phyloP scores from a whole-genome alignment of 2,797 vertebrate genomes.

The Alouatta caraya region DNA sequence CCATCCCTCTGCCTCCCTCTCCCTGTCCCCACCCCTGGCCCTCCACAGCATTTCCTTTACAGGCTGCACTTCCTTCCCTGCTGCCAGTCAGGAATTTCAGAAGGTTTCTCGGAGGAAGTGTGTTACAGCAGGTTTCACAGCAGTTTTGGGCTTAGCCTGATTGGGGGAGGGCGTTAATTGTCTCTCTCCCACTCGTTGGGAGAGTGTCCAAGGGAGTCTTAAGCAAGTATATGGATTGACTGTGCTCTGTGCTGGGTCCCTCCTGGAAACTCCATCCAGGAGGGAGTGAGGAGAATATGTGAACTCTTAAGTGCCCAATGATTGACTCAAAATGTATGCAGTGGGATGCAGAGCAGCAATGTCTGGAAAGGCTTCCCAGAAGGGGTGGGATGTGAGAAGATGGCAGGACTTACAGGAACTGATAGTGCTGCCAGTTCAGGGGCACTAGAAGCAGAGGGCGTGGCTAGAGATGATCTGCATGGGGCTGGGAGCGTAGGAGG shows the following conservation, averaged over 20 bases:
- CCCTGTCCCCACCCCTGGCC: background rate
- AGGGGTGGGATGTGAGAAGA: background rate
- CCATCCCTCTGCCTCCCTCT: background rate
- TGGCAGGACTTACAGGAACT: background rate
- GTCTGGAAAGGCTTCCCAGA: slow-evolving; percentile 19
- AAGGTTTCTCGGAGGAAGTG: slow-evolving; percentile 49
- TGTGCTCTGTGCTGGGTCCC: background rate
- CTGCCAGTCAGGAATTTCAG: background rate
- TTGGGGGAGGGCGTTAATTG: background rate
- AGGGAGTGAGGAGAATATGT: background rate
- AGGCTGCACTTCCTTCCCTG: background rate
- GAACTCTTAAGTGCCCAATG: background rate
- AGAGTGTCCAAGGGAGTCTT: background rate
- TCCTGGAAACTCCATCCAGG: background rate
- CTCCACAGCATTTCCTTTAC: background rate
- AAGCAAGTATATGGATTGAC: background rate
- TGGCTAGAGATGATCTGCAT: background rate
- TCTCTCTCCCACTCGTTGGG: background rate
- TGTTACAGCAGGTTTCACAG: background rate
- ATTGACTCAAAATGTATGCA: slow-evolving; percentile 2
- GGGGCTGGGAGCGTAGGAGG: background rate
- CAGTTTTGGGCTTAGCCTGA: background rate
- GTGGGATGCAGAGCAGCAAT: background rate
- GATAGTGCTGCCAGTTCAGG: background rate
- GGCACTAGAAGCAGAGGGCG: background rate